Base-by-base conservation (phyloP, 2,888 invertebrate genomes). In the Pocota personata region DNA sequence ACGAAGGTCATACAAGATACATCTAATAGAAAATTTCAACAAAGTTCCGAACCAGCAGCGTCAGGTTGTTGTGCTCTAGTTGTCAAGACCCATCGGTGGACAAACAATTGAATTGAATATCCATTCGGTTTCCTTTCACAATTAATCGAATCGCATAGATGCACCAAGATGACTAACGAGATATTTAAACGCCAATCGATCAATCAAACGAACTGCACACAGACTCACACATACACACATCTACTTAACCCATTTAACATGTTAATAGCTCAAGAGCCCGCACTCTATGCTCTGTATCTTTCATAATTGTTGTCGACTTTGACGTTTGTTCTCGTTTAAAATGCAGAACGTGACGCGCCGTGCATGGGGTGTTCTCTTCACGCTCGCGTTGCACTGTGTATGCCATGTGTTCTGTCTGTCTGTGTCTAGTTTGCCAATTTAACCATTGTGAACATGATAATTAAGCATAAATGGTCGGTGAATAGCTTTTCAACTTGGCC, bases 301-400 rank as follows among this genome's bases (percentile, higher is more conserved):
- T 57, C 69, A 79, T 75, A 79, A 79, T 79, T 79, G 69, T 62
- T 82, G 82, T 76, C 86, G 86, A 82, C 86, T 86, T 72, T 76
- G 58, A 72, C 80, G 82, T 86, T 86, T 86, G 86, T 82, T 76
- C 82, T 82, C 86, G 72, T 77, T 86, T 82, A 82, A 60, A 82
- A 86, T 86, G 76, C 80, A 82, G 64, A 86, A 86, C 86, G 75
- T 82, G 86, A 86, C 76, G 78, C 84, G 77, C 84, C 80, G 66
- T 69, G 58, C 40, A 27, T 60, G 50, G 40, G 48, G 40, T 30
- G 62, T 50, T 55, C 69, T 55, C 69, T 62, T 69, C 50, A 57
- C 62, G 48, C 69, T 69, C 40, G 40, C 30, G 67, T 55, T 77
- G 62, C 64, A 58, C 50, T 48, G 76, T 52, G 73, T 37, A 43